A percentile compares a stretch with the other conserved stretches of the same genome.
phyloP scores from a whole-genome alignment of 2,113 vertebrate species.

The Neolamprologus modestus region DNA sequence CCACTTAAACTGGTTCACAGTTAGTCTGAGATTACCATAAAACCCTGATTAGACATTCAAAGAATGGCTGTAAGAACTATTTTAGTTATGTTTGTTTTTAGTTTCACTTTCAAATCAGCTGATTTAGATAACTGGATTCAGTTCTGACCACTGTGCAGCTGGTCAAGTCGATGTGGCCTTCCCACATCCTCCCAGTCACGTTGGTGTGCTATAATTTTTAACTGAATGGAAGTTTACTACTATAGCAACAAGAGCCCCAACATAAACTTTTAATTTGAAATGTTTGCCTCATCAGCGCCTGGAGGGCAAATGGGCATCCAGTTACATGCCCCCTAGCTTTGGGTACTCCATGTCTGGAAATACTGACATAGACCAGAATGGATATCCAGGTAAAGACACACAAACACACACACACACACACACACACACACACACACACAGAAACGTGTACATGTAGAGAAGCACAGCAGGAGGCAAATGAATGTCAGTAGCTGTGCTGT shows the following conservation, averaged over 20 bases:
- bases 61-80: not conserved
- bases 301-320: constrained; percentile 85
- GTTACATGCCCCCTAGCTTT: constrained; percentile 89
- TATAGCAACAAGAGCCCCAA: not conserved
- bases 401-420: too few species aligned
- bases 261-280: not conserved
- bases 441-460: not conserved
- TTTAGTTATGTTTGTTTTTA: not conserved
- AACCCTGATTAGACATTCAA: not conserved
- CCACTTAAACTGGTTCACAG: not conserved
- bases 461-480: not conserved
- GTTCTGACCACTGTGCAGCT: not conserved
- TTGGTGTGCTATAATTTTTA: not conserved
- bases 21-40: not conserved
- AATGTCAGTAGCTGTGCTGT: not conserved
- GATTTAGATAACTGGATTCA: not conserved
- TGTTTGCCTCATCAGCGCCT: constrained; percentile 62
- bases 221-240: not conserved
- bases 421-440: not conserved
- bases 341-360: constrained; percentile 74
- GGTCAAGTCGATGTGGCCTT: not conserved
- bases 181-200: not conserved
- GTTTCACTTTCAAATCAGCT: not conserved
- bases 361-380: too few species aligned
- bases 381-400: not conserved